Evolutionary conservation across 2,113 vertebrate genomes (phyloP), one percentile per base, ranked within the genome.

Genomic region (Merops nubicus): DNA sequence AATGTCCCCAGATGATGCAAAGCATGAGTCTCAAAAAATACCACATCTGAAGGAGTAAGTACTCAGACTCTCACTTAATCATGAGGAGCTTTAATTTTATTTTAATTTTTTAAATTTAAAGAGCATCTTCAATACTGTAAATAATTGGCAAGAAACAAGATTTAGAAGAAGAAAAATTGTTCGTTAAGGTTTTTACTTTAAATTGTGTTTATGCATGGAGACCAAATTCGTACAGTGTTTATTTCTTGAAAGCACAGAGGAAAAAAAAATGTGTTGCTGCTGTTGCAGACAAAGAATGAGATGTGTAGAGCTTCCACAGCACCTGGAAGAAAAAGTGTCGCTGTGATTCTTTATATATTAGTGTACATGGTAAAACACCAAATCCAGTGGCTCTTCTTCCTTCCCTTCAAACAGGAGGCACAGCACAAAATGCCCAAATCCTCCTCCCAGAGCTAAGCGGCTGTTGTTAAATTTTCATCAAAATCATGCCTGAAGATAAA

Each of bases 191-290:
- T 90, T 89, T 85, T 38, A 56, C 31, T 91, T 74, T 60, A 74
- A 77, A 88, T 73, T 64, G 29, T 84, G 48, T 78, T 92, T 74
- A 75, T 68, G 64, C 51, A 51, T 38, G 51, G 57, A 92, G 64
- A 86, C 15, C 31, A 88, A 89, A 91, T 92, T 74, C 76, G 81
- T 25, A 36, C 6, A 0, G 50, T 81, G 22, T 81, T 86, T 92
- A 68, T 93, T 87, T 92, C 82, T 90, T 92, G 51, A 92, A 92
- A 94, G 77, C 64, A 89, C 22, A 67, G 70, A 80, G 38, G 13
- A 22, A 65, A 20, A 45, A 42, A 36, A 36, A 13, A 15, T 11
- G 13, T 69, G 53, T 59, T 77, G 45, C 38, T 93, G 80, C 64
- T 81, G 51, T 38, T 87, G 73, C 60, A 93, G 56, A 88, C 38